Evolutionary conservation across 35 echinoderm and acorn worm genomes (phyloP).

Genomic region (Apostichopus californicus): DNA sequence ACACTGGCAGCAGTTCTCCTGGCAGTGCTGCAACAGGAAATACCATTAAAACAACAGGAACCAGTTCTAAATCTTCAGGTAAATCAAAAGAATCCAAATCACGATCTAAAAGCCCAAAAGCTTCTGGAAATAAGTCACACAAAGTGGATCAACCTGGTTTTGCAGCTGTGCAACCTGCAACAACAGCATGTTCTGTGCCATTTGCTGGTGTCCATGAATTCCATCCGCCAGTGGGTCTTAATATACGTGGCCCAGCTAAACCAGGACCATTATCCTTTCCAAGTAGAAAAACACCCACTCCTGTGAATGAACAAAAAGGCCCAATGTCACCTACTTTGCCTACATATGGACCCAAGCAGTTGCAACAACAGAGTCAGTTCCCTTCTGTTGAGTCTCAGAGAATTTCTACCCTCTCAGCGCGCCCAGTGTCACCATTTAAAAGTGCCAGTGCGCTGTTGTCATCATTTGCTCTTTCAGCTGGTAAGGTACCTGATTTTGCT

Average conservation of each 20-base stretch:
- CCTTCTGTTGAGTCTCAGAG: slow-evolving; percentile 8
- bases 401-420: slow-evolving; percentile 1
- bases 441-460: slow-evolving; percentile 56
- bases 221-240: slow-evolving; percentile 44
- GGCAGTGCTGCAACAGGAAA: neutral
- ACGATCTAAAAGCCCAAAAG: slow-evolving; percentile 46
- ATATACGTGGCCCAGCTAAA: slow-evolving; percentile 41
- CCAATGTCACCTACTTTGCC: slow-evolving; percentile 46
- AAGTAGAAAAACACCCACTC: slow-evolving; percentile 20
- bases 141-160: neutral
- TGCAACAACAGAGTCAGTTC: slow-evolving; percentile 9
- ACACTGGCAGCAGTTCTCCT: neutral
- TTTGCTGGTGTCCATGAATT: slow-evolving; percentile 67
- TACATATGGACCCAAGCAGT: slow-evolving; percentile 23
- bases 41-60: neutral
- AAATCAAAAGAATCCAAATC: slow-evolving; percentile 54
- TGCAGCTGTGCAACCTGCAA: neutral
- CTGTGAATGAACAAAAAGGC: neutral
- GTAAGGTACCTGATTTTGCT: slow-evolving; percentile 35
- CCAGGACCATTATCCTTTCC: slow-evolving; percentile 36
- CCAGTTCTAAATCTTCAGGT: slow-evolving; percentile 18
- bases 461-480: slow-evolving; percentile 53
- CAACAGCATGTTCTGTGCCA: neutral
- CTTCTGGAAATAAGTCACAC: slow-evolving; percentile 43
- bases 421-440: slow-evolving; percentile 48